Conservation (phyloP, 2,113 vertebrate species). For the Hippocampus guttulatus region DNA sequence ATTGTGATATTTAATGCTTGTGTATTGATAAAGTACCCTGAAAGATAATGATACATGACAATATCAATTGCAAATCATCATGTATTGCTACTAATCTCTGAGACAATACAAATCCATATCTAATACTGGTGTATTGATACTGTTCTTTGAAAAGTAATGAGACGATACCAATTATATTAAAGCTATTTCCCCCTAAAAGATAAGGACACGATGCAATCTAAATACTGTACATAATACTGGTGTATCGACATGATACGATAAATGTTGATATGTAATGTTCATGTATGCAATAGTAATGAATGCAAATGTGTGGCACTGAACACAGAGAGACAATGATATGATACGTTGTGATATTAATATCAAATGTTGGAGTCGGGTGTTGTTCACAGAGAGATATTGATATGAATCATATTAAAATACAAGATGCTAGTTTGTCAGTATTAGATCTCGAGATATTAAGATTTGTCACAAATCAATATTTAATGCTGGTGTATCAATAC, state of each 20-base stretch:
- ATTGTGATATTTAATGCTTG: neutral
- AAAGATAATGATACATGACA: neutral
- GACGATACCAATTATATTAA: neutral
- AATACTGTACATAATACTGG: neutral
- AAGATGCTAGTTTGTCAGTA: no score
- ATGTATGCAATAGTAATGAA: no score
- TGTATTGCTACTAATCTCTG: neutral
- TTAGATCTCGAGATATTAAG: no score
- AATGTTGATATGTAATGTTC: no score
- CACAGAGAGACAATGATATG: neutral
- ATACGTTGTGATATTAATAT: neutral
- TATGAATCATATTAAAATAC: neutral
- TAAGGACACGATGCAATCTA: neutral
- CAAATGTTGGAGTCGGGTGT: neutral
- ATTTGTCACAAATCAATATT: neutral
- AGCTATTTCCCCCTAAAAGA: no score
- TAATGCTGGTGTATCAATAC: neutral
- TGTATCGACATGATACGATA: neutral
- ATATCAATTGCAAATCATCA: no score
- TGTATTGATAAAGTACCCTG: neutral
- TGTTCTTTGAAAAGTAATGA: neutral
- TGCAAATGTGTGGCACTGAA: no score
- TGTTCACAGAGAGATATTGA: neutral
- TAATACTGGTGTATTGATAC: neutral
- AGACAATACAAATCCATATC: neutral